phyloP scores from a whole-genome alignment of 2,888 invertebrate species.

The Zootermopsis nevadensis region DNA sequence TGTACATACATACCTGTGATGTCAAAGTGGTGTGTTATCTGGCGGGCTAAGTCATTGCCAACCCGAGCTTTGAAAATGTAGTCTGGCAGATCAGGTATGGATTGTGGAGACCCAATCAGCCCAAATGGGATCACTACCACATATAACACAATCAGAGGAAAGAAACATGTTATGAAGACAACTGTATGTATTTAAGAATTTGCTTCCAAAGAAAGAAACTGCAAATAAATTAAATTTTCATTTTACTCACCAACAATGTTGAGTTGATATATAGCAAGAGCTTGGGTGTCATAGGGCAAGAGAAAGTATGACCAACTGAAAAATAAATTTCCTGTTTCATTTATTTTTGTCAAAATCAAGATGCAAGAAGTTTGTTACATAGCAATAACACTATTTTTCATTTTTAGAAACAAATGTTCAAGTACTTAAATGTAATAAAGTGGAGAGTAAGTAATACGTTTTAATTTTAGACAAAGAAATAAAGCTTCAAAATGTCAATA shows the following conservation, averaged over 20 bases:
- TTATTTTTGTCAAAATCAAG: neutral
- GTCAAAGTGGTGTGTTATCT: conserved; percentile 52
- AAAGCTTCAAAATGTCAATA: neutral
- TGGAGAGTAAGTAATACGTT: neutral
- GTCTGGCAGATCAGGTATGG: conserved; percentile 35
- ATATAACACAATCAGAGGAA: neutral
- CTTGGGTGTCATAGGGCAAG: conserved; percentile 40
- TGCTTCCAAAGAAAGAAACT: neutral
- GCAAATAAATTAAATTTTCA: neutral
- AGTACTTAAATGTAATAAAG: neutral
- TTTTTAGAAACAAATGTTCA: too few relatives aligned
- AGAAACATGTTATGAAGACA: neutral
- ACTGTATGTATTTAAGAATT: neutral
- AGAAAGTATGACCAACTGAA: conserved; percentile 52
- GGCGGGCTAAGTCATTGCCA: conserved; percentile 51
- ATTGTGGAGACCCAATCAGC: conserved; percentile 44
- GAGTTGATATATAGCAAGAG: conserved; percentile 47
- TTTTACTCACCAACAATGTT: conserved; percentile 49
- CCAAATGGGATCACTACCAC: conserved; percentile 51
- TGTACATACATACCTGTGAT: conserved; percentile 43
- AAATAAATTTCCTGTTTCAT: neutral
- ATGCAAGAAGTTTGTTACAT: too few relatives aligned
- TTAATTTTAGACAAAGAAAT: neutral
- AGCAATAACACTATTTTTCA: too few relatives aligned
- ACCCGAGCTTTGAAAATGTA: conserved; percentile 48